These are phyloP conservation scores for Aphelenchoides fujianensis DNA, from an alignment of 1,140 invertebrate genomes.

Conservation along the genomic window DNA sequence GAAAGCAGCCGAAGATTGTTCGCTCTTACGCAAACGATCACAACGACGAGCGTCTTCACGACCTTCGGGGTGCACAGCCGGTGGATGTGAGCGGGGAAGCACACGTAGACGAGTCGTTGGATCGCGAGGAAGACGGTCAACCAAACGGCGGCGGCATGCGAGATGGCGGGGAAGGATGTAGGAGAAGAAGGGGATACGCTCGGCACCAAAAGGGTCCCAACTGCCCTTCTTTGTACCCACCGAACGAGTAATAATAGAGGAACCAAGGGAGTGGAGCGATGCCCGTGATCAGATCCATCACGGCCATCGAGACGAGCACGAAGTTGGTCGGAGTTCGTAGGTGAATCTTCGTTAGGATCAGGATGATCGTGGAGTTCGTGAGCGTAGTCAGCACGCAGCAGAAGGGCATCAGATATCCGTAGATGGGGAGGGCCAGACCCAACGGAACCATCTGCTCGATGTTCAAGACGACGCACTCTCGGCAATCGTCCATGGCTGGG, in stretches of 20 bases:
- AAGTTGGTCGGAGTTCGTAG: constrained; percentile 72
- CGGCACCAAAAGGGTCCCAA: constrained; percentile 39
- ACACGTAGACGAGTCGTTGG: constrained; percentile 56
- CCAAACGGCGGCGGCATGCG: constrained; percentile 20
- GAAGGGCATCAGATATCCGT: constrained; percentile 40
- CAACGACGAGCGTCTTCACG: constrained; percentile 40
- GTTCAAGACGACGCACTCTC: not conserved
- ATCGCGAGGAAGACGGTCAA: constrained; percentile 55
- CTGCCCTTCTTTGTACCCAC: constrained; percentile 32
- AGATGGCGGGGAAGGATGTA: constrained; percentile 37
- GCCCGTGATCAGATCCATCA: constrained; percentile 81
- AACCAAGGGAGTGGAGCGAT: constrained; percentile 47
- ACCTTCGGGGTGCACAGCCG: constrained; percentile 48
- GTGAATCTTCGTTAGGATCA: constrained; percentile 69
- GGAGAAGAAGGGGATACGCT: constrained; percentile 37
- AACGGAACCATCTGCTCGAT: not conserved
- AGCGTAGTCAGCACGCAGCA: constrained; percentile 78
- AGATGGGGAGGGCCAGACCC: constrained; percentile 38
- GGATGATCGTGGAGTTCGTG: constrained; percentile 79
- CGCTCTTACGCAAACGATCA: constrained; percentile 49
- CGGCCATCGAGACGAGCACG: constrained; percentile 76
- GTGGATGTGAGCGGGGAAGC: constrained; percentile 48
- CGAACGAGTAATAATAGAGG: constrained; percentile 47
- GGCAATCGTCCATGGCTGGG: constrained; percentile 5
- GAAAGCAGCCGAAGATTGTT: constrained; percentile 19